These are phyloP conservation scores for Pogonomyrmex californicus DNA, from an alignment of 1,140 invertebrate species.

Conservation along the genomic window DNA sequence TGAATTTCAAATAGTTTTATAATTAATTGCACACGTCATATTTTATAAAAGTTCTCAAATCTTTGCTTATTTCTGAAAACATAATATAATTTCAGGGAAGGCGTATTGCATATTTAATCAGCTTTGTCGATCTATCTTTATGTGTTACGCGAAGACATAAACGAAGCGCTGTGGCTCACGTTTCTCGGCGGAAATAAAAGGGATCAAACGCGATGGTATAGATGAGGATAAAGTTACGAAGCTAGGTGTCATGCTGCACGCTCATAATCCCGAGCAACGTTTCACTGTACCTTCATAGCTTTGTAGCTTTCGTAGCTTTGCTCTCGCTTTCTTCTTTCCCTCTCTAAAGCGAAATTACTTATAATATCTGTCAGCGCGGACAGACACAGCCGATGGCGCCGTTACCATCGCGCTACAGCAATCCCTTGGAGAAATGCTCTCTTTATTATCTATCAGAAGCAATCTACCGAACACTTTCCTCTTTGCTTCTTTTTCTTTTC, in stretches of 20 bases:
- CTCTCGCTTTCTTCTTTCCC: slow-evolving; percentile 47
- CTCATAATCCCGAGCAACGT: slow-evolving; percentile 75
- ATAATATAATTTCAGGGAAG: background rate
- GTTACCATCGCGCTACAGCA: slow-evolving; percentile 68
- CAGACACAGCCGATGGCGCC: slow-evolving; percentile 68
- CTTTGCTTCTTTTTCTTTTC: slow-evolving; percentile 42
- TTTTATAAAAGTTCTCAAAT: background rate
- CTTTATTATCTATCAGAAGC: slow-evolving; percentile 82
- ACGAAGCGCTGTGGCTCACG: background rate
- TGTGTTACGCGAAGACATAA: background rate
- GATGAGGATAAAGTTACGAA: slow-evolving; percentile 72
- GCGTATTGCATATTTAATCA: background rate
- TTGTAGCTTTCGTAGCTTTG: slow-evolving; percentile 13
- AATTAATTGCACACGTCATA: background rate
- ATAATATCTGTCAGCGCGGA: slow-evolving; percentile 77
- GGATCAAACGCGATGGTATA: slow-evolving; percentile 52
- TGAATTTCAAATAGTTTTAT: background rate
- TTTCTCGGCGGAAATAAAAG: slow-evolving; percentile 62
- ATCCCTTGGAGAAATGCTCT: slow-evolving; percentile 78
- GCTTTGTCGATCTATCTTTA: background rate
- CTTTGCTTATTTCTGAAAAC: background rate
- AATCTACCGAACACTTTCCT: slow-evolving; percentile 74
- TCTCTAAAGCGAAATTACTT: slow-evolving; percentile 77
- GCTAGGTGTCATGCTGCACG: slow-evolving; percentile 74
- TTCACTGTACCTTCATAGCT: slow-evolving; percentile 43